These are phyloP conservation scores for Gavialis gangeticus DNA, from an alignment of 2,113 vertebrate species.

Conservation along the genomic window DNA sequence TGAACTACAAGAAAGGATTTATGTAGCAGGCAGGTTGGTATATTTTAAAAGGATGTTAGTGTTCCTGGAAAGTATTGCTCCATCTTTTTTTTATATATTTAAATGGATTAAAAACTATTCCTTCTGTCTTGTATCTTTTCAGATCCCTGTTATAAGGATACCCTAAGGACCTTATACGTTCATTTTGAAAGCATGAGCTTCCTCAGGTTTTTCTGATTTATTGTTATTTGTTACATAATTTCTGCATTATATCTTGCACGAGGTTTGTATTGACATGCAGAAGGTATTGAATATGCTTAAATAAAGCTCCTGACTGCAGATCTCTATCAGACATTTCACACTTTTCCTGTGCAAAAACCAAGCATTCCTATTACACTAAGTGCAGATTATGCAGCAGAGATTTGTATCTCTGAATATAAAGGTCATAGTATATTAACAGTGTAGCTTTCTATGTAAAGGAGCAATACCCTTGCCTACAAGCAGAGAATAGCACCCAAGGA, in stretches of 20 bases:
- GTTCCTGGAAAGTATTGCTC: background rate
- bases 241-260: background rate
- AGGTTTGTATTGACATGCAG: background rate
- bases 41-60: background rate
- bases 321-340: background rate
- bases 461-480: too few species aligned
- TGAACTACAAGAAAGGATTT: slow-evolving; percentile 12
- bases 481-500: too few species aligned
- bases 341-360: background rate
- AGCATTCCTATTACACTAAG: background rate
- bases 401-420: background rate
- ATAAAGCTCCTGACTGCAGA: background rate
- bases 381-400: background rate
- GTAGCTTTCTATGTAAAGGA: background rate
- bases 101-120: background rate
- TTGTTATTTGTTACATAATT: background rate
- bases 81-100: background rate
- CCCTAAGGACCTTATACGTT: background rate
- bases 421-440: background rate
- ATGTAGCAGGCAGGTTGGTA: background rate
- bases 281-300: background rate
- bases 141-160: background rate
- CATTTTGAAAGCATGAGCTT: background rate
- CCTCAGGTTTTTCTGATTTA: slow-evolving; percentile 2
- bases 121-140: background rate